Conservation (phyloP, 2,113 vertebrate species). For the Neodon shergylaensis region DNA sequence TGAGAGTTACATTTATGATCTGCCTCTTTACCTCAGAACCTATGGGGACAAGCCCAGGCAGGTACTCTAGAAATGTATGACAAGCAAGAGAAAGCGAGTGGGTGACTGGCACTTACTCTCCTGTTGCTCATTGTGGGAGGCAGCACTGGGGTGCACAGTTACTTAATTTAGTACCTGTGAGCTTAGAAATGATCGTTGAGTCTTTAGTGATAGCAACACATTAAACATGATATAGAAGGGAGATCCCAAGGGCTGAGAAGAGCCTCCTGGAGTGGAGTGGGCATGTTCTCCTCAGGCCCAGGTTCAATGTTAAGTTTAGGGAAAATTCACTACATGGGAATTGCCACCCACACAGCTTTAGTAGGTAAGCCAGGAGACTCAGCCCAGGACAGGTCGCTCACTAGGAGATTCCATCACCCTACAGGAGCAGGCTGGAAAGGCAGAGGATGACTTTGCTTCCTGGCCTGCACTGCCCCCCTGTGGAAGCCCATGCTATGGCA, state of each 20-base stretch:
- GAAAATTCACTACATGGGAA: background rate
- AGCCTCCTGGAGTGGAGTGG: background rate
- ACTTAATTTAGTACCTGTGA: no score
- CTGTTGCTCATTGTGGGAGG: background rate
- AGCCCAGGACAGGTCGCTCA: background rate
- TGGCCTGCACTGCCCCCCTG: constrained; percentile 68
- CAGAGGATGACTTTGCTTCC: background rate
- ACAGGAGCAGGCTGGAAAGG: no score
- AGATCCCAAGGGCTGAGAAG: background rate
- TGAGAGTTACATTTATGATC: background rate
- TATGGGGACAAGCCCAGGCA: background rate
- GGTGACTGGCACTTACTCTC: accelerated
- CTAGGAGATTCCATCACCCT: background rate
- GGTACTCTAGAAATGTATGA: background rate
- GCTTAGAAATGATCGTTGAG: background rate
- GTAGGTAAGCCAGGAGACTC: background rate
- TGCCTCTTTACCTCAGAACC: background rate
- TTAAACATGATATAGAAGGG: background rate
- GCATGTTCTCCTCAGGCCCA: background rate
- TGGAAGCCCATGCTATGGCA: constrained; percentile 47
- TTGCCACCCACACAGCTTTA: background rate
- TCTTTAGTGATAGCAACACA: background rate
- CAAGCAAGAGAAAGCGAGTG: accelerated
- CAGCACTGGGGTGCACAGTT: background rate
- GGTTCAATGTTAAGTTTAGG: background rate